phyloP scores from a whole-genome alignment of 1,140 invertebrate species.

The Stenopsyche tienmushanensis region DNA sequence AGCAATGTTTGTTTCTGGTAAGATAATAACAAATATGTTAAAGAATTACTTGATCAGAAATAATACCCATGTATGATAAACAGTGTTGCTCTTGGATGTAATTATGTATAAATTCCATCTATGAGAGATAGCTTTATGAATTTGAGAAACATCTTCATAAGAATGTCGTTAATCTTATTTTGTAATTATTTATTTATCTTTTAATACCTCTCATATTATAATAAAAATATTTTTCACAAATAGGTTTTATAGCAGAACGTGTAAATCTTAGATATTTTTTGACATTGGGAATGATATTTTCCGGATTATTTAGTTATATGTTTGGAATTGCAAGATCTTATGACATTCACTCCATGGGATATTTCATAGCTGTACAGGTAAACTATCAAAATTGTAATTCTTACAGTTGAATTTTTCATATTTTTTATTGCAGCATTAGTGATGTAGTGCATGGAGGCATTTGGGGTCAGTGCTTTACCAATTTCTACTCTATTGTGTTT shows the following conservation, averaged over 20 bases:
- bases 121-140: background rate
- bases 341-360: constrained; percentile 81
- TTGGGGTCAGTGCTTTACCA: too few relatives aligned
- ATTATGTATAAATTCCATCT: constrained; percentile 27
- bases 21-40: too few relatives aligned
- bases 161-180: background rate
- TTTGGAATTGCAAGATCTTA: constrained; percentile 86
- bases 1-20: constrained; percentile 88
- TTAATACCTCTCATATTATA: constrained; percentile 2
- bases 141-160: too few relatives aligned
- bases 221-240: constrained; percentile 23
- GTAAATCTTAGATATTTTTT: constrained; percentile 91
- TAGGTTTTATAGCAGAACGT: constrained; percentile 89
- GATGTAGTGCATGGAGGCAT: too few relatives aligned
- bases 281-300: constrained; percentile 84
- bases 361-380: constrained; percentile 87
- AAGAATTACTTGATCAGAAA: constrained; percentile 14
- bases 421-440: background rate
- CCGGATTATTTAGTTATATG: constrained; percentile 83
- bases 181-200: background rate
- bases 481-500: too few relatives aligned
- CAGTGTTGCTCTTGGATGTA: constrained; percentile 20
- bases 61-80: constrained; percentile 12
- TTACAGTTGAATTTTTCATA: background rate
- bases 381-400: too few relatives aligned